Conservation (phyloP, 1,140 invertebrate genomes). For the Heterodera carotae region DNA sequence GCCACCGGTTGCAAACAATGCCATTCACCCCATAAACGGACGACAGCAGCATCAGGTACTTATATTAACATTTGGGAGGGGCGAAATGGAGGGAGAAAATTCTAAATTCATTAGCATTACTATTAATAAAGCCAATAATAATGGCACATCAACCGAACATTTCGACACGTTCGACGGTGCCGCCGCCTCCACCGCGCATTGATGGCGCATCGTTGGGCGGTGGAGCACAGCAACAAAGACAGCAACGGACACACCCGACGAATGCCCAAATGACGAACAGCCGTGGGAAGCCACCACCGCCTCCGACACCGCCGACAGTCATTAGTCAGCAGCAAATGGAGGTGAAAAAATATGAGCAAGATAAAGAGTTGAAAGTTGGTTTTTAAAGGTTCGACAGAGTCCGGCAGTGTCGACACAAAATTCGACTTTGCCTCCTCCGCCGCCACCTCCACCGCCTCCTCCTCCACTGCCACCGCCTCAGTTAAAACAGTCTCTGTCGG, state of each 20-base stretch:
- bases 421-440: neutral
- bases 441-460: constrained; percentile 24
- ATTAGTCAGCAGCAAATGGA: neutral
- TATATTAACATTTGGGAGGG: neutral
- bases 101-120: neutral
- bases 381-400: neutral
- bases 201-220: constrained; percentile 17
- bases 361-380: too few relatives aligned
- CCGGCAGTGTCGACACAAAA: neutral
- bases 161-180: neutral
- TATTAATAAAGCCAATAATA: neutral
- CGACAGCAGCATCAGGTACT: neutral
- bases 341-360: too few relatives aligned
- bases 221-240: constrained; percentile 1
- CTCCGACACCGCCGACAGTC: constrained; percentile 14
- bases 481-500: constrained; percentile 6
- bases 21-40: neutral
- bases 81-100: neutral
- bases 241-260: neutral
- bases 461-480: constrained; percentile 12
- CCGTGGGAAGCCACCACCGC: constrained; percentile 24
- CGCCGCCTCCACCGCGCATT: constrained; percentile 27
- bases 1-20: neutral
- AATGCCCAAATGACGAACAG: constrained; percentile 3
- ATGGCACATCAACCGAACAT: neutral